Evolutionary conservation across 2,888 invertebrate genomes (phyloP), one percentile per base, ranked within the genome.

Genomic region (Drosophila lutescens): DNA sequence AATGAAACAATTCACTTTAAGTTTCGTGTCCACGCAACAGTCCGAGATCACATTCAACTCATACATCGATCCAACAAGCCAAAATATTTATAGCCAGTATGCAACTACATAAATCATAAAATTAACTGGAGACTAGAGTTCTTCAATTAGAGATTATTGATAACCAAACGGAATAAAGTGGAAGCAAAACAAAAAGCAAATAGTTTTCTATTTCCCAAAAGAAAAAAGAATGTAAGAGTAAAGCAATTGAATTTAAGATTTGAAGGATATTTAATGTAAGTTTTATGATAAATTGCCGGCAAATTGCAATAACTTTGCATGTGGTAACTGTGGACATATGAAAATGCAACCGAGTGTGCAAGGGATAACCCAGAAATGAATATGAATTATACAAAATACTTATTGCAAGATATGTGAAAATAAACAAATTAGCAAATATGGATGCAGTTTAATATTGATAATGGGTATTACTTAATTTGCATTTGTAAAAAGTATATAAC

Each of bases 211-310:
- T 86, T 82, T 76, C 72, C 73, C 74, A 50, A 70, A 40, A 60
- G 17, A 36, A 54, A 40, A 60, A 68, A 12, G 61, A 78, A 46
- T 60, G 57, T 74, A 65, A 79, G 61, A 55, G 61, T 74, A 80
- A 86, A 77, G 76, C 84, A 83, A 83, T 82, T 82, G 77, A 85
- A 77, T 80, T 79, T 83, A 83, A 83, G 84, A 80, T 86, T 79
- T 76, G 65, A 83, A 55, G 38, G 63, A 83, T 75, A 83, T 71
- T 61, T 76, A 74, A 79, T 51, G 66, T 83, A 86, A 83, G 82
- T 83, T 83, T 83, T 83, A 83, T 56, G 82, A 80, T 66, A 86
- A 71, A 72, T 44, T 59, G 50, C 76, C 36, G 53, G 51, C 50
- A 62, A 60, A 46, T n/a, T 51, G 47, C 53, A 70, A 54, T 54